Percentiles rank a stretch among this genome's conserved stretches.
phyloP scores from a whole-genome alignment of 2,797 vertebrate species.

The Acanthurus lineatus region DNA sequence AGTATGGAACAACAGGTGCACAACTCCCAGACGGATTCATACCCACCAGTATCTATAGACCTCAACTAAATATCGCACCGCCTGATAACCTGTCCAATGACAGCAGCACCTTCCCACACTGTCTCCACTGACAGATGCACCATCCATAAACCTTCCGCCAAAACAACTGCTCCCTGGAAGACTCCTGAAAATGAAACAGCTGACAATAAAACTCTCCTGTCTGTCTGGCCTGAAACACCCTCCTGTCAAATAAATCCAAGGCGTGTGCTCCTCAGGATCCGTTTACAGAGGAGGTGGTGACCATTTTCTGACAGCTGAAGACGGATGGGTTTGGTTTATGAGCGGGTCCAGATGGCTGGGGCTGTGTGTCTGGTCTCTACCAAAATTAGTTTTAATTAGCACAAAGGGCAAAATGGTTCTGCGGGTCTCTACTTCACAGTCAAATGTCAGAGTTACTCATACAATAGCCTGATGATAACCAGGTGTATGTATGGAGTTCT shows the following conservation, averaged over 20 bases:
- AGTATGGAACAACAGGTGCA: constrained; percentile 9
- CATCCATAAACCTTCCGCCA: constrained; percentile 58
- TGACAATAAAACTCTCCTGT: constrained; percentile 72
- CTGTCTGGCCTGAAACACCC: constrained; percentile 60
- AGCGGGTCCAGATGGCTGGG: constrained; percentile 60
- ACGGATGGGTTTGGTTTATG: constrained; percentile 63
- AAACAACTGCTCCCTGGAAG: constrained; percentile 66
- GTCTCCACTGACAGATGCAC: constrained; percentile 62
- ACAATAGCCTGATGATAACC: not conserved
- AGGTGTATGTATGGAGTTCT: not conserved
- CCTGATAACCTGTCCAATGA: constrained; percentile 37
- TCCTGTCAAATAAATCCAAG: constrained; percentile 76
- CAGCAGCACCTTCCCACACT: constrained; percentile 22
- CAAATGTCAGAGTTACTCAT: constrained; percentile 1
- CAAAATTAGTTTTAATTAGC: constrained; percentile 68
- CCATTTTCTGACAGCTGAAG: constrained; percentile 63
- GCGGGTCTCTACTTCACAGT: constrained; percentile 6
- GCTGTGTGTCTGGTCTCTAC: constrained; percentile 42
- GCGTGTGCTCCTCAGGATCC: constrained; percentile 47
- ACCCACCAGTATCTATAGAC: constrained; percentile 5
- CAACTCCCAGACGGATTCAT: constrained; percentile 5
- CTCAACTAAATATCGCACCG: constrained; percentile 17
- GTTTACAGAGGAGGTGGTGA: constrained; percentile 64
- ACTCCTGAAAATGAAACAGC: constrained; percentile 74
- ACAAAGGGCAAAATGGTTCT: constrained; percentile 34